Conservation (phyloP, 2,113 vertebrate species). For the Halcyon malimbica region DNA sequence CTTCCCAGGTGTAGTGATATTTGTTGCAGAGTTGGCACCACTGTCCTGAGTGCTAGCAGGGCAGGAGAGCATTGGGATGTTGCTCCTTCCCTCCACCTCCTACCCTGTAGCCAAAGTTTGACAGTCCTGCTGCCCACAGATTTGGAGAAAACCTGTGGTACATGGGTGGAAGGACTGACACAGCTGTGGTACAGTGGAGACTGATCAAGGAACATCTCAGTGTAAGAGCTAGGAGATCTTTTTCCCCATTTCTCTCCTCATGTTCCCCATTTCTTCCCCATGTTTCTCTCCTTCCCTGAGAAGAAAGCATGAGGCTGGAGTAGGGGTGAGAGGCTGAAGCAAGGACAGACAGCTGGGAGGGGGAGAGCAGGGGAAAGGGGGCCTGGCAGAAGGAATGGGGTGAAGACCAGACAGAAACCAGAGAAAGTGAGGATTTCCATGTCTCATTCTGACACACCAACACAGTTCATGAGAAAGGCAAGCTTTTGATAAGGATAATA, state of each 20-base stretch:
- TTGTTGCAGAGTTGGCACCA: not conserved
- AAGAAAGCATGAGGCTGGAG: not conserved
- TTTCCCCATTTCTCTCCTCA: not conserved
- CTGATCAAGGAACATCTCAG: fast-evolving
- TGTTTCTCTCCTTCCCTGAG: not conserved
- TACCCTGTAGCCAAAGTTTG: not conserved
- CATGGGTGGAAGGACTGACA: not conserved
- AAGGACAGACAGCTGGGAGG: not conserved
- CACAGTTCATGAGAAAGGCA: slow-evolving; percentile 15
- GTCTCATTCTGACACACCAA: not conserved
- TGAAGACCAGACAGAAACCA: slow-evolving; percentile 46
- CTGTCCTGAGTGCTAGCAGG: not conserved
- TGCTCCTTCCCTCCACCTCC: not conserved
- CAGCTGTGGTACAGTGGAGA: not conserved
- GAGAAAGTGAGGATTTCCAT: slow-evolving; percentile 7
- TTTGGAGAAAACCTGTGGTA: not conserved
- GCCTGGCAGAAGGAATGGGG: not conserved
- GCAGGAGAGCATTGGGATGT: not conserved
- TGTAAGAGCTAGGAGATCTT: not conserved
- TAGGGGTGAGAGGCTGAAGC: not conserved
- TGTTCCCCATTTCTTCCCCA: too few relatives aligned
- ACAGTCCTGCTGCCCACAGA: not conserved
- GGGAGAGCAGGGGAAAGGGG: not conserved
- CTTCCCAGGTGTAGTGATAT: not conserved
- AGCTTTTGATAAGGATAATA: slow-evolving; percentile 42